phyloP scores from a whole-genome alignment of 1,140 invertebrate genomes.

The Drosophila melanogaster region DNA sequence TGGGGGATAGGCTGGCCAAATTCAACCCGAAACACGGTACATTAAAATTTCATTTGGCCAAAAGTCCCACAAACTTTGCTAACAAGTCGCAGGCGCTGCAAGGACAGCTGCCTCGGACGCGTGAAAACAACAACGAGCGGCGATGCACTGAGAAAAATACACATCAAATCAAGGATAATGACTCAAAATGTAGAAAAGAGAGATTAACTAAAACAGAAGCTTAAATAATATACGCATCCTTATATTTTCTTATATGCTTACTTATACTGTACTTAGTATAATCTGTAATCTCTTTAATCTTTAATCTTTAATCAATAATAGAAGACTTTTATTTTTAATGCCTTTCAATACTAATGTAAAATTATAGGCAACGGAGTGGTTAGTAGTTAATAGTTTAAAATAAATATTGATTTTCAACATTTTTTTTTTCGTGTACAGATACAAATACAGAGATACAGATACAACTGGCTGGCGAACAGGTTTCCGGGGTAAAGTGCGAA shows the following conservation, averaged over 20 bases:
- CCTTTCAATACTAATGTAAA: no score
- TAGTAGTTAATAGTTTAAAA: no score
- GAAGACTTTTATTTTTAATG: no score
- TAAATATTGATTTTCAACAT: no score
- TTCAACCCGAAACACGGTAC: conserved; percentile 49
- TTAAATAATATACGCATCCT: no score
- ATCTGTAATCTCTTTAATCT: no score
- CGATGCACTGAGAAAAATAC: background rate
- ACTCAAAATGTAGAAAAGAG: background rate
- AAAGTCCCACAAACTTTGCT: conserved; percentile 57
- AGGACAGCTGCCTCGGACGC: conserved; percentile 27
- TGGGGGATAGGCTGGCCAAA: conserved; percentile 33
- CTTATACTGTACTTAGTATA: no score
- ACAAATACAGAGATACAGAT: conserved; percentile 23
- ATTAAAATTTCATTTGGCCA: conserved; percentile 63
- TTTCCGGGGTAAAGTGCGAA: conserved; percentile 14
- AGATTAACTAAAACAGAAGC: background rate
- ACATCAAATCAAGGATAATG: no score
- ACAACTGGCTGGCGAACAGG: conserved; percentile 7
- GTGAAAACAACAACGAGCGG: conserved; percentile 21
- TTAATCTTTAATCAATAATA: no score
- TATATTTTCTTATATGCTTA: no score
- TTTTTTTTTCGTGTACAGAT: no score
- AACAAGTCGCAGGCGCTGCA: conserved; percentile 51
- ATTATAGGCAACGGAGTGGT: no score